Evolutionary conservation across 2,113 vertebrate species (phyloP).

Genomic region (Phalacrocorax pelagicus): DNA sequence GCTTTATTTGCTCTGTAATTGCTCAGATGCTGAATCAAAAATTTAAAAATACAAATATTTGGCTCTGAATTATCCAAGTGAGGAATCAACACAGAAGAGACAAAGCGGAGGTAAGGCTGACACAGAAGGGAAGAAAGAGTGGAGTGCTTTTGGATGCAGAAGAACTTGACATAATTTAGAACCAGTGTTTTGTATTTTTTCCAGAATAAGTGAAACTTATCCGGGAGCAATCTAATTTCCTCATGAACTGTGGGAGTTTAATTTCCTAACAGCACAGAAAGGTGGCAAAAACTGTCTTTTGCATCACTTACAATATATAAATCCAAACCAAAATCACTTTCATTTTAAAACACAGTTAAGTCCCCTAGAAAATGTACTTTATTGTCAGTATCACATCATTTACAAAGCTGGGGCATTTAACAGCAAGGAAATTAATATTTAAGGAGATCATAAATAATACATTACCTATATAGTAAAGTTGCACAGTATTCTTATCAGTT

Average conservation of each 20-base stretch:
- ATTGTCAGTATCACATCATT: neutral
- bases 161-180: conserved; percentile 12
- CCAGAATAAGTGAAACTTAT: conserved; percentile 35
- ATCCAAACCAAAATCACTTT: conserved; percentile 13
- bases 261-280: conserved; percentile 53
- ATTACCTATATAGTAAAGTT: neutral
- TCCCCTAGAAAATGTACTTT: neutral
- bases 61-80: neutral
- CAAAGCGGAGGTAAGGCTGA: neutral
- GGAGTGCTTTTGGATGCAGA: neutral
- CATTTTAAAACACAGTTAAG: neutral
- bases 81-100: neutral
- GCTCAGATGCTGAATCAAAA: neutral
- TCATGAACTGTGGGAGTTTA: conserved; percentile 18
- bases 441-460: neutral
- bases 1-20: neutral
- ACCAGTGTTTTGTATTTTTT: neutral
- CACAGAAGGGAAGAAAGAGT: neutral
- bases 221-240: conserved; percentile 40
- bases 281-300: conserved; percentile 38
- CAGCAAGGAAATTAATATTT: conserved; percentile 20
- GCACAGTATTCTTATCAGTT: neutral
- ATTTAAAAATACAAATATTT: neutral
- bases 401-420: neutral
- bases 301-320: conserved; percentile 39